Evolutionary conservation across 2,888 invertebrate genomes (phyloP), one percentile per base, ranked within the genome.

Genomic region (Pomacea canaliculata): DNA sequence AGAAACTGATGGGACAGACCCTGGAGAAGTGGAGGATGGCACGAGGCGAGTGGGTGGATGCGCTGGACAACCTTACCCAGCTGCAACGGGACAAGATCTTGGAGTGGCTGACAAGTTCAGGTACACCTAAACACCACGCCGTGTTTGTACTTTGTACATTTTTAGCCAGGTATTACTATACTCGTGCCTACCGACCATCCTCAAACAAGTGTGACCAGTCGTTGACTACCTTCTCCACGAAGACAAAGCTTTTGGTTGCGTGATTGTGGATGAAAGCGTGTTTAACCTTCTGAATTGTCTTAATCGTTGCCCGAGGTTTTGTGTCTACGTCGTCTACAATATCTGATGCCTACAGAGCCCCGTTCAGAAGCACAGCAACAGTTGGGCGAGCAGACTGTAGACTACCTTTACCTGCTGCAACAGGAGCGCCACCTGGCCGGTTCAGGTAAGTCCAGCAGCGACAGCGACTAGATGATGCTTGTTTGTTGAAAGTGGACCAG

Each of bases 21-120:
- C 68, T 68, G 68, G 68, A 68, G 48, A 68, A 68, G 37, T 68
- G 68, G 68, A 23, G 68, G 23, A n/a, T 27, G 68, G 48, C 27
- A 1, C 23, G 68, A 46, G n/a, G 23, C 0, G 68, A 68, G 37
- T 68, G 37, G 68, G 68, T 68, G 68, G 68, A 68, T 4, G 27
- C 68, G 19, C 12, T 68, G 5, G 68, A 68, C 37, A 68, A 68
- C 27, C 19, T 68, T 13, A 5, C 48, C 68, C 27, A 13, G 9
- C 27, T 27, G 12, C 68, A 68, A 37, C 27, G 37, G 12, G 68
- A 68, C 48, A 27, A 37, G 27, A 23, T 68, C 37, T 37, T 27
- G 37, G 68, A 10, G 23, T 68, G 68, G 68, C 68, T 68, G n/a
- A 7, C 12, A 13, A 23, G 10, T 19, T 2, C 63, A 63, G 63